A percentile compares a stretch with the other conserved stretches of the same genome.
These are phyloP conservation scores for Atlantisia rogersi DNA, from an alignment of 2,113 vertebrate genomes.

Conservation along the genomic window DNA sequence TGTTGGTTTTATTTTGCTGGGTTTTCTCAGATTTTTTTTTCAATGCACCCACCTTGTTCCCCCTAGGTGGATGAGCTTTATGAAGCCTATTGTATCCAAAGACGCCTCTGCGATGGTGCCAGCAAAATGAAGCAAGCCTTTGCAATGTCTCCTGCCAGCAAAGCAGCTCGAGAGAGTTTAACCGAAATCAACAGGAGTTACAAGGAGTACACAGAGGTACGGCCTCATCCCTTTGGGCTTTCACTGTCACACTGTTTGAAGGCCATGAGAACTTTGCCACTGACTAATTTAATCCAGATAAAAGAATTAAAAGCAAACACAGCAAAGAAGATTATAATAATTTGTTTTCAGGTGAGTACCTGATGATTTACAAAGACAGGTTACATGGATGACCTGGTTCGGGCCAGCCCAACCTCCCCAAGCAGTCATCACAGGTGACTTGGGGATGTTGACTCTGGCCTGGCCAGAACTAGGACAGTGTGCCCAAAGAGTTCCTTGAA, in stretches of 20 bases:
- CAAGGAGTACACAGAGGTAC: conserved; percentile 96
- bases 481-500: neutral
- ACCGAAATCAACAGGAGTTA: conserved; percentile 89
- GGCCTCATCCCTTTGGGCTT: neutral
- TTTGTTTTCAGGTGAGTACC: neutral
- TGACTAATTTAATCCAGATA: neutral
- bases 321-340: neutral
- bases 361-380: neutral
- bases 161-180: conserved; percentile 93
- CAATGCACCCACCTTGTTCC: neutral
- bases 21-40: neutral
- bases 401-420: too few relatives aligned
- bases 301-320: neutral
- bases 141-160: conserved; percentile 90
- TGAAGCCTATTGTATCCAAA: conserved; percentile 96
- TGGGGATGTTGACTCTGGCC: too few relatives aligned
- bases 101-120: conserved; percentile 93
- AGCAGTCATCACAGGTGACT: too few relatives aligned
- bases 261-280: neutral
- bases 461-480: too few relatives aligned
- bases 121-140: conserved; percentile 98
- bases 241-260: neutral
- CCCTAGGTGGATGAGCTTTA: conserved; percentile 95
- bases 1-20: neutral
- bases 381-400: neutral